Evolutionary conservation across 2,797 vertebrate genomes (phyloP).

Genomic region (Chanos chanos): DNA sequence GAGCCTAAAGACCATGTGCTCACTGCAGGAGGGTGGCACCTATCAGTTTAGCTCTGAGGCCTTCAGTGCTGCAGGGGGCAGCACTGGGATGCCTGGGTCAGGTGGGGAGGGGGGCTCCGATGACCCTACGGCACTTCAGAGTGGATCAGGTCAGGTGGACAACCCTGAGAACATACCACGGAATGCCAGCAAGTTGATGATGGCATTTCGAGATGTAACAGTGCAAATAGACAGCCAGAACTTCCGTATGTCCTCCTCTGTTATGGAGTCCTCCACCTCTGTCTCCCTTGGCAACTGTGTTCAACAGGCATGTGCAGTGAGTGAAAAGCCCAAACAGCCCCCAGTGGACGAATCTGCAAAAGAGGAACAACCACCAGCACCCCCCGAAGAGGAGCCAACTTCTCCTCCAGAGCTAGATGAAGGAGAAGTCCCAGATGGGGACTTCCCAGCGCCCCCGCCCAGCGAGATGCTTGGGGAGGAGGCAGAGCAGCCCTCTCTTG

Average conservation of each 20-base stretch:
- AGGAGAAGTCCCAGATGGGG: conserved; percentile 55
- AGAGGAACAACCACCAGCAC: conserved; percentile 41
- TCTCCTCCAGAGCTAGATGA: conserved; percentile 54
- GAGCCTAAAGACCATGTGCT: conserved; percentile 98
- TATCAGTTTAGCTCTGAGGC: conserved; percentile 88
- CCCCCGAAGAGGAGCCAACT: conserved; percentile 62
- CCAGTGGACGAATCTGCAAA: conserved; percentile 38
- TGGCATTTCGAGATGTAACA: conserved; percentile 96
- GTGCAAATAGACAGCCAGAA: conserved; percentile 96
- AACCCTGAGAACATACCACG: conserved; percentile 75
- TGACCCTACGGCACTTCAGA: conserved; percentile 48
- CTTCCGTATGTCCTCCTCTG: conserved; percentile 89
- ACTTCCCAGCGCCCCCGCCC: conserved; percentile 70
- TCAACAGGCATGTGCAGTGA: conserved; percentile 54
- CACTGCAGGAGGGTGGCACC: conserved; percentile 85
- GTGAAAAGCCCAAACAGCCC: conserved; percentile 43
- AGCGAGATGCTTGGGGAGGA: conserved; percentile 64
- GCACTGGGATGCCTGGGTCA: conserved; percentile 41
- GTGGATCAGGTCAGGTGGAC: conserved; percentile 55
- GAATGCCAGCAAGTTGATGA: conserved; percentile 92
- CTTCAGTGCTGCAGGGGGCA: conserved; percentile 65
- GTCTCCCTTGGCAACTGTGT: conserved; percentile 86
- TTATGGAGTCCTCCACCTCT: conserved; percentile 79
- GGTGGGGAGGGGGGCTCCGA: conserved; percentile 49
- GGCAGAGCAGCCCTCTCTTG: conserved; percentile 55